Percentiles rank a stretch among this genome's conserved stretches.
Evolutionary conservation across 2,797 vertebrate species (phyloP).

Genomic region (Ptychobarbus kaznakovi): DNA sequence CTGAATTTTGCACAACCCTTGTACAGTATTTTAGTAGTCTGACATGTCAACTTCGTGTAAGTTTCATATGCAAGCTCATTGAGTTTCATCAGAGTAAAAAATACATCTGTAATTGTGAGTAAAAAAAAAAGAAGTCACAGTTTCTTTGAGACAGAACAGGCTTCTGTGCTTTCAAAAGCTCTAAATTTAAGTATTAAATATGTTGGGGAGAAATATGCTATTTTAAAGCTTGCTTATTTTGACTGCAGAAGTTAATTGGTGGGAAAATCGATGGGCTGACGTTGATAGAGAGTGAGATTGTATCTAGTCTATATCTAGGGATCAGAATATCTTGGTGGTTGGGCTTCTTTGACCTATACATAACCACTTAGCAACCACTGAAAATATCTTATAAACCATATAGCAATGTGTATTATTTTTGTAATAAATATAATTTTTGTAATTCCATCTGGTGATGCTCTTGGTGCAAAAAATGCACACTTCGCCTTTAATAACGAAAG

Average conservation of each 20-base stretch:
- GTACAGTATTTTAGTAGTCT: background rate
- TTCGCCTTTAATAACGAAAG: background rate
- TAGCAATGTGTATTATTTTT: background rate
- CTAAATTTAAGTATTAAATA: background rate
- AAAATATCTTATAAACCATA: background rate
- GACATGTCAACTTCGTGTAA: background rate
- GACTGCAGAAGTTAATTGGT: background rate
- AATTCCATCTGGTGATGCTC: background rate
- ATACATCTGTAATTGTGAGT: background rate
- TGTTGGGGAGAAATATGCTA: background rate
- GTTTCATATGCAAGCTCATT: background rate
- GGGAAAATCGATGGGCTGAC: background rate
- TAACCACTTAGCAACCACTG: background rate
- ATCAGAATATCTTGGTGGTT: background rate
- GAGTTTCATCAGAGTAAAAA: background rate
- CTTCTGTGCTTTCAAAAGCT: background rate
- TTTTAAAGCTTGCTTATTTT: background rate
- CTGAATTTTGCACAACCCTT: background rate
- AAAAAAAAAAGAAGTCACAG: background rate
- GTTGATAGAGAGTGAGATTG: background rate
- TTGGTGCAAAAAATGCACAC: background rate
- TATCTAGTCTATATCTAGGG: background rate
- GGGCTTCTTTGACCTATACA: background rate
- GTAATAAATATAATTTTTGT: slow-evolving; percentile 2
- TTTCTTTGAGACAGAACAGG: background rate